A percentile compares a stretch with the other conserved stretches of the same genome.
These are phyloP conservation scores for Aricia artaxerxes DNA, from an alignment of 2,888 invertebrate genomes.

Conservation along the genomic window DNA sequence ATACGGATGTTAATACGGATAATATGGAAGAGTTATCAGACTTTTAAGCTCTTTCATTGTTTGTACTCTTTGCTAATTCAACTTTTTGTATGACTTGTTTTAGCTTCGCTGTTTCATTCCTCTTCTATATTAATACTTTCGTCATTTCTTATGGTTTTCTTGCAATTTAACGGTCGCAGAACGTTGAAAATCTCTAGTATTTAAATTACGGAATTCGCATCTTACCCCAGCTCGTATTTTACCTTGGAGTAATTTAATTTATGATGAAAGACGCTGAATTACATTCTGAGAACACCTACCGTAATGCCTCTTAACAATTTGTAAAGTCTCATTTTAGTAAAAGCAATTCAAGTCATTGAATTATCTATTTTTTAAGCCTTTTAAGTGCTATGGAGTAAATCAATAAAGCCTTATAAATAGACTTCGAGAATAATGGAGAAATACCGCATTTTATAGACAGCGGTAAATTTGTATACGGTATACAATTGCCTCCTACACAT, in stretches of 20 bases:
- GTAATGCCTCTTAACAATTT: conserved; percentile 11
- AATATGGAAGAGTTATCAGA: too few species aligned
- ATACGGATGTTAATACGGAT: not conserved
- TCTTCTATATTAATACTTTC: not conserved
- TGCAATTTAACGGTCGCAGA: conserved; percentile 1
- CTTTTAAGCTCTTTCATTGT: not conserved
- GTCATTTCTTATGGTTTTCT: conserved; percentile 1
- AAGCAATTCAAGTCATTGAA: not conserved
- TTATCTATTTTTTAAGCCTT: conserved; percentile 6
- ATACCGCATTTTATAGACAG: not conserved
- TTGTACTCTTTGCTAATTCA: not conserved
- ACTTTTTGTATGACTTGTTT: not conserved
- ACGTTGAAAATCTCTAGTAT: conserved; percentile 27
- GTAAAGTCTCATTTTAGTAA: conserved; percentile 24
- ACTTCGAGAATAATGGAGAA: not conserved
- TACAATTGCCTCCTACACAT: not conserved
- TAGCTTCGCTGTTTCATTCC: not conserved
- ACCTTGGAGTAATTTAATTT: conserved; percentile 29
- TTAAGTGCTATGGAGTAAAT: not conserved
- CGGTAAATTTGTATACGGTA: not conserved
- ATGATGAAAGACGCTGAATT: conserved; percentile 25
- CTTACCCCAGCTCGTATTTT: conserved; percentile 25
- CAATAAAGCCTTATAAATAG: not conserved
- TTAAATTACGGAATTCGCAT: conserved; percentile 33
- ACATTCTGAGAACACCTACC: conserved; percentile 21